A percentile compares a stretch with the other conserved stretches of the same genome.
Conservation (phyloP, 2,888 invertebrate genomes). For the Dexiosoma caninum region DNA sequence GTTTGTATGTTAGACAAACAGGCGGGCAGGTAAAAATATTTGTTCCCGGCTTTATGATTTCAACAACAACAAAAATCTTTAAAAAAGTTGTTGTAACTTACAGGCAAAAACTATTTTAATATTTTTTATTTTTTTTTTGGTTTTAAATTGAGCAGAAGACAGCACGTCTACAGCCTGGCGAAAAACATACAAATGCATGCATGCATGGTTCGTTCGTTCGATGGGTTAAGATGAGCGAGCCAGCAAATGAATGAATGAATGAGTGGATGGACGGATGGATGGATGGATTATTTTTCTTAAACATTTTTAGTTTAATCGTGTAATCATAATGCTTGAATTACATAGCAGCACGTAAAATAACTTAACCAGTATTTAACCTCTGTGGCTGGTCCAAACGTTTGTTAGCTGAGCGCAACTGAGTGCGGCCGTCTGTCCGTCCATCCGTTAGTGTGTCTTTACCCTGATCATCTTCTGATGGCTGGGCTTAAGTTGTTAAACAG, state of each 20-base stretch:
- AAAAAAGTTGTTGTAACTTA: constrained; percentile 1
- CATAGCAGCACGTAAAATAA: constrained; percentile 74
- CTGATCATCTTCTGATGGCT: constrained; percentile 19
- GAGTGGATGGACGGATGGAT: constrained; percentile 1
- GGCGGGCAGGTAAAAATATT: constrained; percentile 48
- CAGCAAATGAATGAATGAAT: constrained; percentile 4
- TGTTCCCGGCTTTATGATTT: constrained; percentile 29
- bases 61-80: not conserved
- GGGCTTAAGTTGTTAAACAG: constrained; percentile 39
- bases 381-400: constrained; percentile 60
- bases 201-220: not conserved
- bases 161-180: not conserved
- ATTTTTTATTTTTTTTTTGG: no score
- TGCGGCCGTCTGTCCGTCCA: not conserved
- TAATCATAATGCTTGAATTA: constrained; percentile 63
- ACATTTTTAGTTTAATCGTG: constrained; percentile 60
- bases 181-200: not conserved
- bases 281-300: constrained; percentile 50
- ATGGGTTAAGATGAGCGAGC: not conserved
- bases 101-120: not conserved
- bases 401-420: not conserved
- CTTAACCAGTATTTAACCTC: constrained; percentile 76
- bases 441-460: not conserved
- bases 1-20: constrained; percentile 62
- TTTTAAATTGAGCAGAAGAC: constrained; percentile 57